Evolutionary conservation across 2,888 invertebrate species (phyloP), one percentile per base, ranked within the genome.

Genomic region (Vanessa cardui): DNA sequence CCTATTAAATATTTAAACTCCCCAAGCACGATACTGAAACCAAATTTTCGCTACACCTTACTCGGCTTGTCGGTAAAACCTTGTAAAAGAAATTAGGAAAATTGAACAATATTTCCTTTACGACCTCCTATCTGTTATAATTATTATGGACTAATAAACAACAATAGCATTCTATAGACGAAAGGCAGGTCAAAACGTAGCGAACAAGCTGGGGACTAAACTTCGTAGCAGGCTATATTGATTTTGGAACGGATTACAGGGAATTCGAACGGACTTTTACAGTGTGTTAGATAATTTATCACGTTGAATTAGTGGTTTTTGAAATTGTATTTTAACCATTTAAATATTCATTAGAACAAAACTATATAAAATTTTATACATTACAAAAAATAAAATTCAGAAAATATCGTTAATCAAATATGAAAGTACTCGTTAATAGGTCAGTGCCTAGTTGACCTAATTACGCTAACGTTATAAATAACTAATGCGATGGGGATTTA

Each of bases 211-310:
- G n/a, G 18, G 47, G 47, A 54, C 16, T 16, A n/a, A 44, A 58
- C 20, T 58, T 44, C 20, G 44, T 12, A 20, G 44, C 33, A 58
- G 44, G 58, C 58, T 44, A 6, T 58, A 58, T 58, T 16, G 58
- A 58, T 45, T 58, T 58, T 44, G 21, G 44, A 44, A 39, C 20
- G 44, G 20, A 58, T 21, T 58, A 44, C 20, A 58, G 16, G 18
- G 39, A 4, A 39, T 58, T 44, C 39, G 39, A 52, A 52, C 15
- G 21, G 26, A 26, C 52, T 21, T 21, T 9, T 8, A 20, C 21
- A 18, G 0, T 50, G 20, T 52, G 21, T 15, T 26, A 47, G 7
- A 26, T 26, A 26, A 52, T 31, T 54, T 33, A 54, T 31, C 31
- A 31, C 16, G 54, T n/a, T 26, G 9, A 52, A 26, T 9, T 31